Percentiles rank a stretch among this genome's conserved stretches.
Evolutionary conservation across 1,140 invertebrate species (phyloP).

Genomic region (Drosophila sp.): DNA sequence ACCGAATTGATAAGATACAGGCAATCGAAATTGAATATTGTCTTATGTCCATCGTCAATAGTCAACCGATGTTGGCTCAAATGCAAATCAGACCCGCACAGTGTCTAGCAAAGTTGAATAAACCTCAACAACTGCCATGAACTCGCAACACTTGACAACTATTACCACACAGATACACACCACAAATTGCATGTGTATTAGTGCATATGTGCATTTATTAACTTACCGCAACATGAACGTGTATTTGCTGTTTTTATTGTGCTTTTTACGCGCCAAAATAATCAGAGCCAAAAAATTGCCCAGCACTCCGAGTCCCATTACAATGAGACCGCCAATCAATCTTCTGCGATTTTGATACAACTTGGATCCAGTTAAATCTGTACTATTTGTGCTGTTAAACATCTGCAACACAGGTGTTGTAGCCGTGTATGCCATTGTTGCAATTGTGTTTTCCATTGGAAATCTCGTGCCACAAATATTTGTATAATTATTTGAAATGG

Average conservation of each 20-base stretch:
- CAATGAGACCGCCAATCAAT: constrained; percentile 54
- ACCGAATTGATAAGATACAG: constrained; percentile 24
- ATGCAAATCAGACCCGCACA: constrained; percentile 72
- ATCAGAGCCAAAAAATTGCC: constrained; percentile 77
- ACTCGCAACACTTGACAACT: constrained; percentile 51
- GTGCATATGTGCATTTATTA: constrained; percentile 4
- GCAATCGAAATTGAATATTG: constrained; percentile 30
- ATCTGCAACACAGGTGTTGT: constrained; percentile 37
- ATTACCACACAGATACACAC: constrained; percentile 13
- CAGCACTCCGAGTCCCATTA: constrained; percentile 76
- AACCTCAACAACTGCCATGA: constrained; percentile 68
- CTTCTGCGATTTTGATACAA: constrained; percentile 60
- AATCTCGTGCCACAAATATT: not conserved
- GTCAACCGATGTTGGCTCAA: constrained; percentile 5
- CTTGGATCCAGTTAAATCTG: not conserved
- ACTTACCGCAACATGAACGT: constrained; percentile 89
- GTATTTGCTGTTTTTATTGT: constrained; percentile 91
- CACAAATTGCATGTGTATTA: not conserved
- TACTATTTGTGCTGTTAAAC: not conserved
- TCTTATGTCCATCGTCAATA: no score
- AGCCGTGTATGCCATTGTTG: not conserved
- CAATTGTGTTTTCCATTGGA: not conserved
- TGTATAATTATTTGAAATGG: constrained; percentile 1
- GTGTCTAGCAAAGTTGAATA: constrained; percentile 56
- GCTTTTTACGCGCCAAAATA: constrained; percentile 85